Conservation (phyloP, 2,888 invertebrate species). For the Sturmia bella region DNA sequence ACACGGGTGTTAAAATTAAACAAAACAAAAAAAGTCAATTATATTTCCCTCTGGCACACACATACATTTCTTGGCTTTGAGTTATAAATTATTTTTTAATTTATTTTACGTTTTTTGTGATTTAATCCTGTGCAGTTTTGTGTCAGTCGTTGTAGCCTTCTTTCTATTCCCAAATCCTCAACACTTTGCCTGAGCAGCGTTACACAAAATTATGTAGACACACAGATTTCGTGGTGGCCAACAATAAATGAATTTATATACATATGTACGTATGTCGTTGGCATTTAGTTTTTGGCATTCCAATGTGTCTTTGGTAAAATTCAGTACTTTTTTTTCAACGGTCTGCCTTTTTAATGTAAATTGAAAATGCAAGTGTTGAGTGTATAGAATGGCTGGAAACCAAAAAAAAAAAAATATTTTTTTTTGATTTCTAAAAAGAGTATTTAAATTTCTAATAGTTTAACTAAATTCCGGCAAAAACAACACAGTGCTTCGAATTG, state of each 20-base stretch:
- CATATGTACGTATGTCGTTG: slow-evolving; percentile 28
- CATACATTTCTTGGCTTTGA: slow-evolving; percentile 18
- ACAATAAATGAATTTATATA: slow-evolving; percentile 35
- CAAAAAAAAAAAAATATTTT: neutral
- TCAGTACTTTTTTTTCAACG: slow-evolving; percentile 19
- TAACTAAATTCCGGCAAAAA: neutral
- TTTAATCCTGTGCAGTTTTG: slow-evolving; percentile 53
- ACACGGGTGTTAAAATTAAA: slow-evolving; percentile 64
- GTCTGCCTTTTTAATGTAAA: slow-evolving; percentile 68
- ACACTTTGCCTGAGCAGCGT: neutral
- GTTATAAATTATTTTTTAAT: slow-evolving; percentile 64
- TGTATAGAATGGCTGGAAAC: neutral
- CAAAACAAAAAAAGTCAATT: slow-evolving; percentile 13
- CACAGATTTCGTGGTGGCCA: slow-evolving; percentile 56
- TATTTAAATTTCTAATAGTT: neutral
- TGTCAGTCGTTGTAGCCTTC: slow-evolving; percentile 50
- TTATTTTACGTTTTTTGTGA: slow-evolving; percentile 35
- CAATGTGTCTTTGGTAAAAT: slow-evolving; percentile 50
- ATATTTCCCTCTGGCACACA: neutral
- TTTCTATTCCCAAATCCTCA: slow-evolving; percentile 12
- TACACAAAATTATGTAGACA: slow-evolving; percentile 42
- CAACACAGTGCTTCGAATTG: neutral
- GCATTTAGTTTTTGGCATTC: slow-evolving; percentile 19
- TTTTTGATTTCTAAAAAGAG: slow-evolving; percentile 32
- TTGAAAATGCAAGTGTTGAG: slow-evolving; percentile 55